Base-by-base conservation (phyloP, 2,888 invertebrate species). In the Lithophane leautieri region DNA sequence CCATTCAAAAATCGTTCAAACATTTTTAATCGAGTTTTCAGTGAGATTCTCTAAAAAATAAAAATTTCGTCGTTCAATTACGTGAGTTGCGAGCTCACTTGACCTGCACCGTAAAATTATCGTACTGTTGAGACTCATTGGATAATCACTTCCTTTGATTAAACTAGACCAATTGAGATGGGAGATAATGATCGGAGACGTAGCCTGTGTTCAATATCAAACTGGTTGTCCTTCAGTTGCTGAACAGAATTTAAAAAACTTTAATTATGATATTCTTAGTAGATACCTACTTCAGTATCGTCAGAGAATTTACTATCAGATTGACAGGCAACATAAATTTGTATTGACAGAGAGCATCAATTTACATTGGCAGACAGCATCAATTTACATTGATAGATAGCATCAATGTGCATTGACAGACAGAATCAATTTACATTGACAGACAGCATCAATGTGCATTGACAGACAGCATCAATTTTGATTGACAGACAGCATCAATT, bases 41-140 rank as follows among this genome's bases (percentile, higher is more conserved):
- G 40, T 25, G 44, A 70, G 68, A 25, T 76, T 70, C 61, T 50
- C n/a, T 12, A 50, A 60, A 72, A 82, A 60, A 78, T 28, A 72
- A 78, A 78, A 70, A 74, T 74, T 70, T 68, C 50, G 50, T 61
- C 54, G 70, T 79, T 75, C 70, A 81, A 79, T 82, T 72, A 76
- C 74, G 78, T 71, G 66, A 79, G 81, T 60, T 70, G 68, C 52
- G 42, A 69, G 63, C 28, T 61, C 80, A 65, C 77, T 83, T 87
- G 87, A 87, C 73, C 74, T 74, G 67, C 25, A 28, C 25, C 61
- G 47, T 73, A 11, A 62, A 69, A 58, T 75, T 40, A 40, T 58
- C 40, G 34, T 86, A 85, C 83, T 69, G 40, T 40, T 50, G 72
- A 25, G 58, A 62, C 83, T 85, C 87, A 81, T 75, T 79, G 75